Conservation (phyloP, 2,113 vertebrate genomes). For the Eclectus roratus region DNA sequence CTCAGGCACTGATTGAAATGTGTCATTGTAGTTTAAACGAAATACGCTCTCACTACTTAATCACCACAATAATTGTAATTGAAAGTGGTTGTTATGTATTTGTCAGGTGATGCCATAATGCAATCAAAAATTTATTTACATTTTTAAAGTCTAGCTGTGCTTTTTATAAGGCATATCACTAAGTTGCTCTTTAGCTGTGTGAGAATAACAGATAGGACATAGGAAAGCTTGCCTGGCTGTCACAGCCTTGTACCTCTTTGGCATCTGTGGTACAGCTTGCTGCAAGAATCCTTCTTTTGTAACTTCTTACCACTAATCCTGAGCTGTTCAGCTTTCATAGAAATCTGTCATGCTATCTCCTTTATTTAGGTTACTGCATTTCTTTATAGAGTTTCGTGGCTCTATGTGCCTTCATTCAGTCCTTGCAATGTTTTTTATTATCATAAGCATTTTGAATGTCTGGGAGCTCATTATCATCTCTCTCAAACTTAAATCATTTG, state of each 20-base stretch:
- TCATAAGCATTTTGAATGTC: neutral
- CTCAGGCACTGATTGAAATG: neutral
- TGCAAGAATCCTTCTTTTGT: neutral
- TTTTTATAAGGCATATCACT: neutral
- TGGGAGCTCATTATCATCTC: neutral
- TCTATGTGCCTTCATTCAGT: neutral
- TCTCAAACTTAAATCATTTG: neutral
- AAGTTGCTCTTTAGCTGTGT: neutral
- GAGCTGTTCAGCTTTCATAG: rapidly evolving
- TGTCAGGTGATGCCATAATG: neutral
- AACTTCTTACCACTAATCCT: neutral
- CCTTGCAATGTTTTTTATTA: neutral
- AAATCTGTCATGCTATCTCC: neutral
- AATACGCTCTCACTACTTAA: neutral
- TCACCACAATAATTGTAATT: neutral
- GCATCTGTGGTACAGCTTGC: rapidly evolving
- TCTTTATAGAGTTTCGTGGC: neutral
- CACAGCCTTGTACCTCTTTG: neutral
- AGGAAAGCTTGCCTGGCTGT: neutral
- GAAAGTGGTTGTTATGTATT: neutral
- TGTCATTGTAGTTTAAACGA: neutral
- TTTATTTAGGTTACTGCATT: neutral
- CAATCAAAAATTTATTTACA: neutral
- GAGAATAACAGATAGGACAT: rapidly evolving
- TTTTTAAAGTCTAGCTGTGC: neutral